Percentiles rank a stretch among this genome's conserved stretches.
Conservation (phyloP, 2,888 invertebrate genomes). For the Phengaris alcon region DNA sequence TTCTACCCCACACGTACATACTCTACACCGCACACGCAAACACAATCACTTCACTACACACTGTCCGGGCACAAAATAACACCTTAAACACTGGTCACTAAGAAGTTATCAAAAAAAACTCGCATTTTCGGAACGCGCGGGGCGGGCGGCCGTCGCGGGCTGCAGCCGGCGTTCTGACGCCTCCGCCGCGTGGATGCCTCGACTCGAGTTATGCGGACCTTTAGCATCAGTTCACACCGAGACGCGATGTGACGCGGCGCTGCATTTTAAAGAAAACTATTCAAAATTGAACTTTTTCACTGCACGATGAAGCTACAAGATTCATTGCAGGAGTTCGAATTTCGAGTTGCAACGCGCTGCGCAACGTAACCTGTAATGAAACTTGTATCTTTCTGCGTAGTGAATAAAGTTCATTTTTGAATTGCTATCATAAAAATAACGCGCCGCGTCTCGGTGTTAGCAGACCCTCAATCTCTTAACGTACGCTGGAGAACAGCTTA, state of each 20-base stretch:
- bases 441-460: too few species aligned
- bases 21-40: background rate
- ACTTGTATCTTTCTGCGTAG: too few species aligned
- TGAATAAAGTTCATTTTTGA: too few species aligned
- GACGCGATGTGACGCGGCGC: too few species aligned
- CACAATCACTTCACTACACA: constrained; percentile 3
- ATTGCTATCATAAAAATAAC: too few species aligned
- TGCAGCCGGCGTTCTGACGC: constrained; percentile 63
- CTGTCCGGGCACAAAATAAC: background rate
- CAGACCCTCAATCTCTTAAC: background rate
- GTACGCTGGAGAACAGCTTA: constrained; percentile 10
- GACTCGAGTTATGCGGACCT: constrained; percentile 13
- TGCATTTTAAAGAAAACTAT: too few species aligned
- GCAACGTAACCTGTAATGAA: too few species aligned
- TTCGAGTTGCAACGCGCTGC: too few species aligned
- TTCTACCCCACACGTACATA: background rate
- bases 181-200: constrained; percentile 44
- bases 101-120: background rate
- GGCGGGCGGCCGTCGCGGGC: constrained; percentile 57
- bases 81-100: constrained; percentile 21
- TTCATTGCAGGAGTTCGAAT: too few species aligned
- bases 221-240: background rate
- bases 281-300: too few species aligned
- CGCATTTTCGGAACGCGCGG: constrained; percentile 28
- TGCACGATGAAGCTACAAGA: too few species aligned